Evolutionary conservation across 2,113 vertebrate species (phyloP).

Genomic region (Chloroceryle aenea): DNA sequence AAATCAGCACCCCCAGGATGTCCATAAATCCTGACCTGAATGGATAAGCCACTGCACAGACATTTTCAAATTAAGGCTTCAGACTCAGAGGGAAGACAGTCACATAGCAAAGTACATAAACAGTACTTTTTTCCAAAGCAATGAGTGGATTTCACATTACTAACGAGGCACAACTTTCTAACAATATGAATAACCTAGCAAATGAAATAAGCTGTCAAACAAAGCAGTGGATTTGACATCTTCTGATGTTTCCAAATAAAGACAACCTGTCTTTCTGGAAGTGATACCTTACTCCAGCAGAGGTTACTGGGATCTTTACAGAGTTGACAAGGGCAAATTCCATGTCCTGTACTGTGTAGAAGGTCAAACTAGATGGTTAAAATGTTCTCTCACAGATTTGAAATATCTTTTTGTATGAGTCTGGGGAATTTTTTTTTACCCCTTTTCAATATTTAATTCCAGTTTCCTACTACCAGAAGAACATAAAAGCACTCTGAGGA

Average conservation of each 20-base stretch:
- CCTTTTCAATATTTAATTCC: not conserved
- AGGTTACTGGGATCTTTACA: not conserved
- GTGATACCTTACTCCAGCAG: not conserved
- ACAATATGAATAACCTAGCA: not conserved
- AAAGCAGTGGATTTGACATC: not conserved
- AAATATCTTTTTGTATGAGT: not conserved
- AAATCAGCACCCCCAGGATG: not conserved
- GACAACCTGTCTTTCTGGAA: not conserved
- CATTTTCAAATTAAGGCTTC: constrained; percentile 1
- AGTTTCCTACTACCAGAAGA: not conserved
- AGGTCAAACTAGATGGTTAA: not conserved
- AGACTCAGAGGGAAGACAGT: not conserved
- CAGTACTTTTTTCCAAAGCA: not conserved
- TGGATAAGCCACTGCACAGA: not conserved
- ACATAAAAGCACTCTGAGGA: not conserved
- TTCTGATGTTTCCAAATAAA: not conserved
- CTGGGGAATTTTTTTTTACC: not conserved
- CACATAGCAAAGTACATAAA: not conserved
- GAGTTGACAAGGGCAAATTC: not conserved
- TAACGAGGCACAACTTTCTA: not conserved
- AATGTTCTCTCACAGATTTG: not conserved
- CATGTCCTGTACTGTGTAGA: not conserved
- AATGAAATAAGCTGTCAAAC: not conserved
- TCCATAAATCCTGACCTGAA: constrained; percentile 23
- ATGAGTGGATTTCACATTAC: not conserved